These are phyloP conservation scores for Nineta flava DNA, from an alignment of 2,888 invertebrate species.

Conservation along the genomic window DNA sequence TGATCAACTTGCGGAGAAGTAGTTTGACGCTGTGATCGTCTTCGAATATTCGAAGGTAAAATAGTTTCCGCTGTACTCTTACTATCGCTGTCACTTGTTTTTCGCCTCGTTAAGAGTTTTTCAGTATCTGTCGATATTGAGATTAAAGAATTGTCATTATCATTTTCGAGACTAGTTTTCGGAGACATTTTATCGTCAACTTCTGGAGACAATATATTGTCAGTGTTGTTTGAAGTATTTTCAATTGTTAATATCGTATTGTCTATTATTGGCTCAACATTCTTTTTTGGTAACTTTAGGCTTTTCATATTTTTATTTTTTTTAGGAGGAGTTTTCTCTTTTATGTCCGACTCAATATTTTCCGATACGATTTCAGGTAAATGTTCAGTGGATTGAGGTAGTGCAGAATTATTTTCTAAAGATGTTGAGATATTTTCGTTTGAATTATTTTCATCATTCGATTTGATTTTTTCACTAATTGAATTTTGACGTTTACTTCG, in stretches of 20 bases:
- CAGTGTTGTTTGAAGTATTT: slow-evolving; percentile 2
- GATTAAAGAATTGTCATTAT: background rate
- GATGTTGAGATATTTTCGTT: background rate
- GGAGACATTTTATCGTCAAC: slow-evolving; percentile 12
- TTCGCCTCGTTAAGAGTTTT: background rate
- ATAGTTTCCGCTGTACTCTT: background rate
- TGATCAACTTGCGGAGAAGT: slow-evolving; percentile 15
- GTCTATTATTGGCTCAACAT: background rate
- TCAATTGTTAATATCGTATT: no score
- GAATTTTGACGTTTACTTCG: background rate
- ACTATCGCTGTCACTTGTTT: background rate
- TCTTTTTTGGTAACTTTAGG: background rate
- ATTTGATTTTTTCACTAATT: background rate
- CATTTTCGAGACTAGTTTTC: slow-evolving; percentile 15
- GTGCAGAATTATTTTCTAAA: no score
- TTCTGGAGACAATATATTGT: slow-evolving; percentile 9
- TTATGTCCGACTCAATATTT: no score
- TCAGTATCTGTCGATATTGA: background rate
- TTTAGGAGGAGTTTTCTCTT: background rate
- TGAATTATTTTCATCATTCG: background rate
- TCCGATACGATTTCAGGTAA: background rate
- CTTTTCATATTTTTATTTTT: slow-evolving; percentile 20
- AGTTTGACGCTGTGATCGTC: slow-evolving; percentile 4
- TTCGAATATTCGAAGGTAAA: background rate
- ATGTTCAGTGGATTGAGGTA: background rate